phyloP scores from a whole-genome alignment of 2,888 invertebrate genomes.

The Nomada goodeniana region DNA sequence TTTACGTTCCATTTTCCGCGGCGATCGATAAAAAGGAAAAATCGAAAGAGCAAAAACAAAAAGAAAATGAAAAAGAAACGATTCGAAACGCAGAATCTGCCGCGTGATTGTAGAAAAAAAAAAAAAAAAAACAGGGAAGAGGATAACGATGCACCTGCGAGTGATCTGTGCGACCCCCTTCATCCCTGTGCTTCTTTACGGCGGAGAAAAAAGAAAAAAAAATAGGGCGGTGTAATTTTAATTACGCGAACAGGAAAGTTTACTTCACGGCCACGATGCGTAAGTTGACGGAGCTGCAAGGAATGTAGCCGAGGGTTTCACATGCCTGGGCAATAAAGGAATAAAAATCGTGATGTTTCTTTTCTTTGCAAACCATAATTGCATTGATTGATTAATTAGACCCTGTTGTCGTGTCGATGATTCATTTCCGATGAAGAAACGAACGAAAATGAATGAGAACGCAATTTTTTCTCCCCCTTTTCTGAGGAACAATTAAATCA shows the following conservation, averaged over 20 bases:
- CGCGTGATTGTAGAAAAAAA: neutral
- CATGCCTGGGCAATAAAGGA: neutral
- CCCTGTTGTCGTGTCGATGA: neutral
- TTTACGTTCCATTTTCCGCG: slow-evolving; percentile 2
- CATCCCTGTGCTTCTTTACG: slow-evolving; percentile 12
- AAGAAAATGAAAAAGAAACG: neutral
- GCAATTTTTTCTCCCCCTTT: slow-evolving; percentile 16
- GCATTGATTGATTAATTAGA: neutral
- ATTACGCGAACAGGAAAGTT: slow-evolving; percentile 39
- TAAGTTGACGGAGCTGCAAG: slow-evolving; percentile 26
- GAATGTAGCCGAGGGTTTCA: slow-evolving; percentile 4
- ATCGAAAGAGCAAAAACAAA: neutral
- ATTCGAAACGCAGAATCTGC: slow-evolving; percentile 21
- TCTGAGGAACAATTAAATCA: slow-evolving; percentile 37
- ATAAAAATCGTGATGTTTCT: neutral
- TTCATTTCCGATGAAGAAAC: neutral
- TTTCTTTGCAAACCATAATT: neutral
- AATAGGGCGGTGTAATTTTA: slow-evolving; percentile 52
- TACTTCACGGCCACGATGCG: slow-evolving; percentile 23
- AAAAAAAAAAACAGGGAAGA: neutral
- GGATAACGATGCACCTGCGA: slow-evolving; percentile 22
- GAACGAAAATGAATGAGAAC: slow-evolving; percentile 1
- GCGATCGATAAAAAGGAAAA: neutral
- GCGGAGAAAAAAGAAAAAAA: slow-evolving; percentile 24
- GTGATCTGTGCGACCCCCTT: slow-evolving; percentile 32